Evolutionary conservation across 2,113 vertebrate species (phyloP).

Genomic region (Cynocephalus volans): DNA sequence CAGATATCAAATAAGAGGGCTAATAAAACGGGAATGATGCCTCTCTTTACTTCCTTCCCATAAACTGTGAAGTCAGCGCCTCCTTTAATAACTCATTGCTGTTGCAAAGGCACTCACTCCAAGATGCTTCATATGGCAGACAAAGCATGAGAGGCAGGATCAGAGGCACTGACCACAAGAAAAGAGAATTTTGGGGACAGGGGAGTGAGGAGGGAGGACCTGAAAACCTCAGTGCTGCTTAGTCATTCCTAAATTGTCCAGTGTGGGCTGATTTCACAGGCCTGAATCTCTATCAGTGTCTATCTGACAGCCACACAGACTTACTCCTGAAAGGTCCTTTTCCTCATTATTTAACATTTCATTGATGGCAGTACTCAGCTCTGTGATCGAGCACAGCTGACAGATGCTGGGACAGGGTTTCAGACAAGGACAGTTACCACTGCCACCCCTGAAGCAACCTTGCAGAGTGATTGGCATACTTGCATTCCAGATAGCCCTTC

Average conservation of each 20-base stretch:
- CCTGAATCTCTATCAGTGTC: not conserved
- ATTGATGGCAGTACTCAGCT: not conserved
- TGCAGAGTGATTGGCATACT: rapidly evolving
- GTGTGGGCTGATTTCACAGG: rapidly evolving
- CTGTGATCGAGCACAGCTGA: not conserved
- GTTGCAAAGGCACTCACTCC: not conserved
- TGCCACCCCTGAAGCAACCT: rapidly evolving
- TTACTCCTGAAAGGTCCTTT: not conserved
- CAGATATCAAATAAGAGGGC: not conserved
- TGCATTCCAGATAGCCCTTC: not conserved
- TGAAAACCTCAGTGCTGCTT: constrained; percentile 27
- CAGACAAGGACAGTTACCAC: not conserved
- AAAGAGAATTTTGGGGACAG: not conserved
- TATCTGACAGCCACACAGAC: not conserved
- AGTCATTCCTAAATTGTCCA: not conserved
- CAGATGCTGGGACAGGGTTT: not conserved
- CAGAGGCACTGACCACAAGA: not conserved
- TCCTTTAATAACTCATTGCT: constrained; percentile 34
- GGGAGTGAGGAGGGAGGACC: not conserved
- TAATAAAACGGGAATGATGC: not conserved
- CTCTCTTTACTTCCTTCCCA: constrained; percentile 25
- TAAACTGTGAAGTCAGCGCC: not conserved
- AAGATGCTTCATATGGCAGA: constrained; percentile 25
- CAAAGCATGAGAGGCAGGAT: not conserved
- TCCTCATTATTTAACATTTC: not conserved